Evolutionary conservation across 2,797 vertebrate genomes (phyloP), one percentile per base, ranked within the genome.

Genomic region (Bufotes viridis): DNA sequence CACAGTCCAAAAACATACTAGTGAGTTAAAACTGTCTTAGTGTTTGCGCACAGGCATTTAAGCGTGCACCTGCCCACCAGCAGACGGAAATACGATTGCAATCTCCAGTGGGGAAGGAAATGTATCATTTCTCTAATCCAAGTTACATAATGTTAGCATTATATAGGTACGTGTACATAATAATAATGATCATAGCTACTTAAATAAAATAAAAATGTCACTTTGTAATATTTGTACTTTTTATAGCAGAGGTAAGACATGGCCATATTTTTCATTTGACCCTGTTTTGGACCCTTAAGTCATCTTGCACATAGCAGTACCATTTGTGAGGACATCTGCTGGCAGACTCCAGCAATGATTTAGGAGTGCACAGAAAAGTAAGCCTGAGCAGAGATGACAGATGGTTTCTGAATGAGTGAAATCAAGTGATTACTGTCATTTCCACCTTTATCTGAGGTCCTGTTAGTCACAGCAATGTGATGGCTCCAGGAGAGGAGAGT

Each of bases 301-400:
- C 17, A 26, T 26, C 24, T 26, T 26, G 24, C 1, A 26, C 2
- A 22, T 49, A 65, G 20, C 61, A 81, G 20, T 49, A 14, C 8
- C 22, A 42, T 17, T 65, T 51, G 60, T 67, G 80, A 34, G 49
- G 80, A 81, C 80, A 42, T 81, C 80, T 81, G 80, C 80, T 67
- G 80, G 80, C 61, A 53, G 57, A 34, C 60, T 81, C 49, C 80
- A 81, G 63, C 42, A 67, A 24, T 81, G 80, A 81, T 53, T 63
- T 51, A 65, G 17, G 34, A 67, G 20, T 15, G 20, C 20, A 34
- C 12, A 61, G 18, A 80, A 7, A 24, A 78, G 26, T 8, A 29
- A 14, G 17, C 8, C 34, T 20, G 55, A 79, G 15, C 11, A n/a
- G 18, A 24, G 22, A 20, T 81, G 34, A 80, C 58, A 8, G 79